A percentile compares a stretch with the other conserved stretches of the same genome.
These are phyloP conservation scores for Saxidomus purpurata DNA, from an alignment of 1,140 invertebrate species.

Conservation along the genomic window DNA sequence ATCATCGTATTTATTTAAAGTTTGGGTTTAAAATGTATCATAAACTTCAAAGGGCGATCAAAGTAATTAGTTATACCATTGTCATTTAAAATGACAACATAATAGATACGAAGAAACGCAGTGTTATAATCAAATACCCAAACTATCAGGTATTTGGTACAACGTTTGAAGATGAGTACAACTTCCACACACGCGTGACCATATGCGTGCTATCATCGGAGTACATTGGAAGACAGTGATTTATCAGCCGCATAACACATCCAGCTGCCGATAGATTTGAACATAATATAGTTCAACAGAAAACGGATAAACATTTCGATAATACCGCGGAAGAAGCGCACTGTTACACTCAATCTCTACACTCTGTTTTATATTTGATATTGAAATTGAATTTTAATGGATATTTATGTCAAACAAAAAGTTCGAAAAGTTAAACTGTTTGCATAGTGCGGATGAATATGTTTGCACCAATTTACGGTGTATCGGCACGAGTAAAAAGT, in stretches of 20 bases:
- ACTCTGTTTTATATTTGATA: neutral
- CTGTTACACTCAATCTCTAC: neutral
- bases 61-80: too few relatives aligned
- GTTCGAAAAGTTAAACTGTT: slow-evolving; percentile 20
- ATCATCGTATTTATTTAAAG: too few relatives aligned
- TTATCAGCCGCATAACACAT: neutral
- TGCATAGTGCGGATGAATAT: slow-evolving; percentile 40
- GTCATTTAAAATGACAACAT: too few relatives aligned
- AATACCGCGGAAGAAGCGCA: neutral
- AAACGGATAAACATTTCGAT: neutral
- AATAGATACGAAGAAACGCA: too few relatives aligned
- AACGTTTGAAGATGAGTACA: neutral
- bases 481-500: slow-evolving; percentile 58
- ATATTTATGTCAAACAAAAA: neutral
- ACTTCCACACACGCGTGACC: neutral
- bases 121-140: too few relatives aligned
- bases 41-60: too few relatives aligned
- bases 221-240: slow-evolving; percentile 7
- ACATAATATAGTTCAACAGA: neutral
- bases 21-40: too few relatives aligned
- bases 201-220: neutral
- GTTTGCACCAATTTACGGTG: slow-evolving; percentile 44
- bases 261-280: slow-evolving; percentile 3
- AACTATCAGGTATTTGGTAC: too few relatives aligned
- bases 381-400: neutral